Base-by-base conservation (phyloP, 2,113 vertebrate species). In the Gallinago media region DNA sequence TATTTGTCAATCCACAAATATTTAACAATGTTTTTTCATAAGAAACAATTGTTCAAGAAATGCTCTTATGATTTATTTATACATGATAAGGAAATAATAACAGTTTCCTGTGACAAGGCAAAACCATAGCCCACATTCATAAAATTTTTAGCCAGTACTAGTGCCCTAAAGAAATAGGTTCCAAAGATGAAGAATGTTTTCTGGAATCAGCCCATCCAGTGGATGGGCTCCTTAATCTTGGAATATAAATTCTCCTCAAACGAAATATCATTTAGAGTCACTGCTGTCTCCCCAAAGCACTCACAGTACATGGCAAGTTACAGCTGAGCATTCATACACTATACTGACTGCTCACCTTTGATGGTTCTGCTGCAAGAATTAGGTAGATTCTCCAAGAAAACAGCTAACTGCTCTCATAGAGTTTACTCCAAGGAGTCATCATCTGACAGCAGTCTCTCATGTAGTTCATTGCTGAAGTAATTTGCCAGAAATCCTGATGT, bases 291-390 rank as follows among this genome's bases (percentile, higher is more conserved):
- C 25, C 14, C 27, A 58, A 63, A 73, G 49, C 29, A 72, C 9
- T 26, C 12, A 12, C 4, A 1, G 9, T 67, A 36, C 4, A 17
- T 3, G 4, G 19, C 14, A 50, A 61, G 12, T 72, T 66, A 71
- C 6, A 80, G 11, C 50, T 34, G 12, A 65, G 12, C 4, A 11
- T 44, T 66, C 1, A 0, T 23, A 19, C 1, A 0, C 29, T 40
- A 6, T 25, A 26, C 13, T 52, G 56, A 70, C 29, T 74, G 56
- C 34, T 75, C 16, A 46, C 12, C 14, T 54, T 31, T 50, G 36
- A 66, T 52, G 34, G 29, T 83, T 55, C 54, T 86, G 12, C 46
- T 50, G 34, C 68, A 62, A 76, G 88, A 62, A 72, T 49, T 42
- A 32, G 19, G 26, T 32, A 80, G 40, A 23, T 87, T 11, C 38